These are phyloP conservation scores for Ammospiza caudacuta DNA, from an alignment of 2,113 vertebrate genomes.

Conservation along the genomic window DNA sequence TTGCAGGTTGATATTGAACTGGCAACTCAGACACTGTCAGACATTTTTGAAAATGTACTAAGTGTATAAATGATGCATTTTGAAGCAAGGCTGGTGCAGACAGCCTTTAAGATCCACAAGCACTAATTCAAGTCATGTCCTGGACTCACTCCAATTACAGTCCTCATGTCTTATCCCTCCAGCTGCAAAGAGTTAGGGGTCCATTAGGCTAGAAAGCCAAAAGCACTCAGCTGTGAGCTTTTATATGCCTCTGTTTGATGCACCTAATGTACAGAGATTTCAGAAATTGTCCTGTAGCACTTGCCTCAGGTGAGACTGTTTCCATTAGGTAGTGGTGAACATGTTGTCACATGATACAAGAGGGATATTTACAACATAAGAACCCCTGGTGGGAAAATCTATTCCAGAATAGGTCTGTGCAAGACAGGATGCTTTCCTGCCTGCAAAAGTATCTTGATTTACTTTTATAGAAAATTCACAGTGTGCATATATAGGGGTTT, in stretches of 20 bases:
- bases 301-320: neutral
- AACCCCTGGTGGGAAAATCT: neutral
- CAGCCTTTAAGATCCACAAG: neutral
- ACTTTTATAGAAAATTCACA: neutral
- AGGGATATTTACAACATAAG: neutral
- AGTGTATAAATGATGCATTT: neutral
- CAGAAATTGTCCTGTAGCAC: neutral
- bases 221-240: neutral
- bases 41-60: neutral
- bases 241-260: neutral
- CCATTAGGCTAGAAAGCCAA: neutral
- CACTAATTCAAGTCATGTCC: neutral
- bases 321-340: neutral
- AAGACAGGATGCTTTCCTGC: neutral
- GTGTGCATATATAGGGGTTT: neutral
- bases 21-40: neutral
- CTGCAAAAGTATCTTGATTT: neutral
- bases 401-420: neutral
- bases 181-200: neutral
- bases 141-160: neutral
- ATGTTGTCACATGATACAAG: neutral
- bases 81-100: neutral
- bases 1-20: neutral
- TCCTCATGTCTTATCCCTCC: neutral
- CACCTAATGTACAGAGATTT: neutral